phyloP scores from a whole-genome alignment of 2,797 vertebrate species.

The Hipposideros larvatus region DNA sequence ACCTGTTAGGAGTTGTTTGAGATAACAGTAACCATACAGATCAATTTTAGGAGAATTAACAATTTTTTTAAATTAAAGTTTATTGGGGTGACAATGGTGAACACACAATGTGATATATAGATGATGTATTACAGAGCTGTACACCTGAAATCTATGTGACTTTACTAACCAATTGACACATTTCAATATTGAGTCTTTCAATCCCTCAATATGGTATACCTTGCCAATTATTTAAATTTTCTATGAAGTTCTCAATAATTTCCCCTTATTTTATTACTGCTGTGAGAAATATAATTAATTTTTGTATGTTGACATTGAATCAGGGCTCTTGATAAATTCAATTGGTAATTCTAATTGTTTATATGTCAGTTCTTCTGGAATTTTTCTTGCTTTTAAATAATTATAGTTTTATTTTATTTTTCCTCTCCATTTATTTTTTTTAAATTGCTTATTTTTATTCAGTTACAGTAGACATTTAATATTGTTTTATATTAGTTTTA shows the following conservation, averaged over 20 bases:
- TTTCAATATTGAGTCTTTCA: not conserved
- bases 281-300: not conserved
- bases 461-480: too few relatives aligned
- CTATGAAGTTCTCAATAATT: not conserved
- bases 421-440: not conserved
- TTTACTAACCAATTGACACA: not conserved
- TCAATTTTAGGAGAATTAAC: not conserved
- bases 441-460: too few relatives aligned
- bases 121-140: too few relatives aligned
- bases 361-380: not conserved
- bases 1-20: not conserved
- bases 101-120: too few relatives aligned
- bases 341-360: conserved; percentile 19
- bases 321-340: not conserved
- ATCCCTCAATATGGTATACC: not conserved
- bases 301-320: not conserved
- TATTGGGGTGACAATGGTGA: too few relatives aligned
- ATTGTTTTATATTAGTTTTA: too few relatives aligned
- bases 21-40: not conserved
- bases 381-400: not conserved
- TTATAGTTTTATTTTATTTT: not conserved
- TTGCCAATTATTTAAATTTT: not conserved
- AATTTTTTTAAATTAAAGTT: not conserved
- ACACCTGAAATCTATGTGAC: too few relatives aligned
- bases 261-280: not conserved